A percentile compares a stretch with the other conserved stretches of the same genome.
These are phyloP conservation scores for Actenoides lindsayi DNA, from an alignment of 2,113 vertebrate species.

Conservation along the genomic window DNA sequence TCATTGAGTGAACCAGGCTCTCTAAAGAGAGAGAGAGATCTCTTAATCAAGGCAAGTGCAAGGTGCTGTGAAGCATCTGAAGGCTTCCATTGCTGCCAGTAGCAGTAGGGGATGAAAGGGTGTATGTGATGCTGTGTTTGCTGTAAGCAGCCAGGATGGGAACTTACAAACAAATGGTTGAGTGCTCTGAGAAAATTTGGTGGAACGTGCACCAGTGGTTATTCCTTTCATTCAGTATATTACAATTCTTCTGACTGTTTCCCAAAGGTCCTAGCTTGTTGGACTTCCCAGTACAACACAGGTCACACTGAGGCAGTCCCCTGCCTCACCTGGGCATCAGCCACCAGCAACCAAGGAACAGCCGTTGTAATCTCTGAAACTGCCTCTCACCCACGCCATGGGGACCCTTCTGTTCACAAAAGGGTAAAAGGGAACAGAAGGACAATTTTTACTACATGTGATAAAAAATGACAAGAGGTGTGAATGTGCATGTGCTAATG, in stretches of 20 bases:
- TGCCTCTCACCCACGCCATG: rapidly evolving
- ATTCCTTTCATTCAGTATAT: neutral
- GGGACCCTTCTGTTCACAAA: rapidly evolving
- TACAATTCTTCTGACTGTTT: neutral
- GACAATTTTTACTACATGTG: neutral
- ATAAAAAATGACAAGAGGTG: rapidly evolving
- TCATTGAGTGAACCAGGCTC: neutral
- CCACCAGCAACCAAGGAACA: neutral
- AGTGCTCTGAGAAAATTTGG: neutral
- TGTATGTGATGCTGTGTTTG: neutral
- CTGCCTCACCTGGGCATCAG: rapidly evolving
- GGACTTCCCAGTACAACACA: rapidly evolving
- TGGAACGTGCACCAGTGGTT: rapidly evolving
- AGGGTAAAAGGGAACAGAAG: neutral
- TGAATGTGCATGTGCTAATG: neutral
- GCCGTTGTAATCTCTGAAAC: neutral
- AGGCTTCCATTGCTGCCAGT: neutral
- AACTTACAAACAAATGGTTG: neutral
- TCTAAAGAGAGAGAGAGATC: neutral
- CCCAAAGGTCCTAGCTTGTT: neutral
- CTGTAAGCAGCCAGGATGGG: neutral
- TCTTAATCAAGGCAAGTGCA: constrained; percentile 4
- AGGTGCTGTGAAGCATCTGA: constrained; percentile 5
- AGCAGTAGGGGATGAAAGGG: neutral
- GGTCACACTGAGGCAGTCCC: neutral